These are phyloP conservation scores for Chrosomus eos DNA, from an alignment of 2,797 vertebrate genomes.

Conservation along the genomic window DNA sequence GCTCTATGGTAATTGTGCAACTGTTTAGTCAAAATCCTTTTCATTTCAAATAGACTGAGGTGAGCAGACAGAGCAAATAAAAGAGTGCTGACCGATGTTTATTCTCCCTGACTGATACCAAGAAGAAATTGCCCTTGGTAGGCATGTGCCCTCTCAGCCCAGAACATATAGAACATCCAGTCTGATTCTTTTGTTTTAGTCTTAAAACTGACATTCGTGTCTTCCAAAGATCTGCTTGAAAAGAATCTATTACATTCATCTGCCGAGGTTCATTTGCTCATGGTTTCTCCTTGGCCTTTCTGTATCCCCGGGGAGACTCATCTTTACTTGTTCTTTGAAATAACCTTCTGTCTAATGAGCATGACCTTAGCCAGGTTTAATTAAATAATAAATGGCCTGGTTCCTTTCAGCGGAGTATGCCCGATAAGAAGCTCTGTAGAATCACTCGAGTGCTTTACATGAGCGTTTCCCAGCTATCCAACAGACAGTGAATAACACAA, in stretches of 20 bases:
- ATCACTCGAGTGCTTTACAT: not conserved
- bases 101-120: slow-evolving; percentile 3
- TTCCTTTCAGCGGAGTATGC: slow-evolving; percentile 62
- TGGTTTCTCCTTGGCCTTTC: slow-evolving; percentile 48
- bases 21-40: slow-evolving; percentile 25
- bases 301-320: slow-evolving; percentile 54
- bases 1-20: not conserved
- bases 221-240: not conserved
- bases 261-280: slow-evolving; percentile 25
- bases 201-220: slow-evolving; percentile 8
- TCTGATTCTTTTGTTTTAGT: slow-evolving; percentile 2
- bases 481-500: slow-evolving; percentile 40
- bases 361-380: slow-evolving; percentile 71
- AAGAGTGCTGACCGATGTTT: slow-evolving; percentile 26
- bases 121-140: slow-evolving; percentile 15
- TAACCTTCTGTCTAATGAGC: slow-evolving; percentile 70
- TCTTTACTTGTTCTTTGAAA: slow-evolving; percentile 43
- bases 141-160: not conserved
- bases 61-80: slow-evolving; percentile 19
- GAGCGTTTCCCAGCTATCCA: not conserved
- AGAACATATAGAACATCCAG: not conserved
- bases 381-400: slow-evolving; percentile 79
- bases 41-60: slow-evolving; percentile 27
- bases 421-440: slow-evolving; percentile 1
- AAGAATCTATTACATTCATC: slow-evolving; percentile 22